Conservation (phyloP, 2,113 vertebrate species). For the Bubo scandiacus region DNA sequence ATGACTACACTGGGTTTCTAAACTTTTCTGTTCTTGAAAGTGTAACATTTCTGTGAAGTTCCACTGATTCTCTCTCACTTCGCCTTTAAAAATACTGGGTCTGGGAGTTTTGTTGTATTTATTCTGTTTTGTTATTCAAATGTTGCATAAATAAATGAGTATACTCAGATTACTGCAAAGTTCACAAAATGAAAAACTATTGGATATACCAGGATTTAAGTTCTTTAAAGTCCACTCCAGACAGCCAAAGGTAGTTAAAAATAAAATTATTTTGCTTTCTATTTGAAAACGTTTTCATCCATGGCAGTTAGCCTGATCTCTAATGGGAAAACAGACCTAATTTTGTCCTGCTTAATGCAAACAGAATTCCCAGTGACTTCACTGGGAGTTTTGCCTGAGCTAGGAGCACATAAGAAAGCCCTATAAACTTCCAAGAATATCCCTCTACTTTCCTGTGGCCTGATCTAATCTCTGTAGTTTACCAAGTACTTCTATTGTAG, state of each 20-base stretch:
- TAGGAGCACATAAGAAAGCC: neutral
- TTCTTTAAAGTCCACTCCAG: neutral
- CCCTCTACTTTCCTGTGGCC: neutral
- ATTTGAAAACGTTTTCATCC: conserved; percentile 49
- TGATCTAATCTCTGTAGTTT: neutral
- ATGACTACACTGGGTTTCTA: neutral
- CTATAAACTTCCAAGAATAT: conserved; percentile 13
- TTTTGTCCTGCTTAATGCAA: conserved; percentile 39
- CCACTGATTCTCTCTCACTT: neutral
- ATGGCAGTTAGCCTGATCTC: conserved; percentile 38
- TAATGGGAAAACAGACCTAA: conserved; percentile 43
- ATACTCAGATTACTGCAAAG: neutral
- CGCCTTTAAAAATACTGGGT: neutral
- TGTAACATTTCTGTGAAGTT: neutral
- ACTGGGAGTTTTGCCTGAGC: conserved; percentile 25
- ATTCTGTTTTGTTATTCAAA: neutral
- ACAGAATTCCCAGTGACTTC: conserved; percentile 52
- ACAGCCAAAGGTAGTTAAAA: neutral
- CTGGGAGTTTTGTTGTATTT: neutral
- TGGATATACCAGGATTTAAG: neutral
- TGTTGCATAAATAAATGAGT: neutral
- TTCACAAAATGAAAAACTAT: neutral
- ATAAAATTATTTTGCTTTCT: conserved; percentile 50
- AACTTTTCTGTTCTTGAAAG: conserved; percentile 18
- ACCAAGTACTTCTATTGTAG: neutral